These are phyloP conservation scores for Fopius arisanus DNA, from an alignment of 1,140 invertebrate genomes.

Conservation along the genomic window DNA sequence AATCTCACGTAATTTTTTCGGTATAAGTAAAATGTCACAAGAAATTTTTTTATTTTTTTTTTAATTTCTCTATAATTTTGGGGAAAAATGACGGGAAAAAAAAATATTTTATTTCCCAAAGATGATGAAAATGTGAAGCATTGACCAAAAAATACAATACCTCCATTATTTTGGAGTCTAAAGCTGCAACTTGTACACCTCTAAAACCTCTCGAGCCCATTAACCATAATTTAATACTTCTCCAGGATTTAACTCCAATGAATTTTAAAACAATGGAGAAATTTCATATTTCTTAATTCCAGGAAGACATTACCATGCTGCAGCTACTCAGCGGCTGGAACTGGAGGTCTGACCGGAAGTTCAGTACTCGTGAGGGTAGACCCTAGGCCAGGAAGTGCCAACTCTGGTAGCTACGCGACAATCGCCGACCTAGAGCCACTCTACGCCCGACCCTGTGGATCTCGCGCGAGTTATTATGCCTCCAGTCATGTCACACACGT, in stretches of 20 bases:
- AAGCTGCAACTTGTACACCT: not conserved
- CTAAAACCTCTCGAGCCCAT: not conserved
- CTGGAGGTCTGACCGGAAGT: slow-evolving; percentile 59
- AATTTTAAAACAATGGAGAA: not conserved
- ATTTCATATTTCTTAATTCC: slow-evolving; percentile 33
- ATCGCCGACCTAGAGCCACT: slow-evolving; percentile 76
- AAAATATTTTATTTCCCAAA: no score
- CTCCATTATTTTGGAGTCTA: not conserved
- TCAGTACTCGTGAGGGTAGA: slow-evolving; percentile 75
- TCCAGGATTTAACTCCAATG: not conserved
- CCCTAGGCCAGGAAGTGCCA: slow-evolving; percentile 73
- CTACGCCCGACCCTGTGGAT: slow-evolving; percentile 67
- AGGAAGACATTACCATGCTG: slow-evolving; percentile 63
- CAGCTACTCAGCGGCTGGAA: slow-evolving; percentile 61
- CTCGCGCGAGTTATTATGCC: slow-evolving; percentile 70
- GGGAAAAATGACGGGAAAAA: no score
- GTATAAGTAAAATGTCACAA: no score
- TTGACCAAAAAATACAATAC: no score
- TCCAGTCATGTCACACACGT: slow-evolving; percentile 67
- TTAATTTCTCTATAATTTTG: no score
- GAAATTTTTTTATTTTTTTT: no score
- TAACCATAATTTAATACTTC: not conserved
- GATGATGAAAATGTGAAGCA: no score
- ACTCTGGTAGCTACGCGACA: slow-evolving; percentile 80
- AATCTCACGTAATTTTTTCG: no score